Evolutionary conservation across 2,113 vertebrate species (phyloP).

Genomic region (Apteryx owenii): DNA sequence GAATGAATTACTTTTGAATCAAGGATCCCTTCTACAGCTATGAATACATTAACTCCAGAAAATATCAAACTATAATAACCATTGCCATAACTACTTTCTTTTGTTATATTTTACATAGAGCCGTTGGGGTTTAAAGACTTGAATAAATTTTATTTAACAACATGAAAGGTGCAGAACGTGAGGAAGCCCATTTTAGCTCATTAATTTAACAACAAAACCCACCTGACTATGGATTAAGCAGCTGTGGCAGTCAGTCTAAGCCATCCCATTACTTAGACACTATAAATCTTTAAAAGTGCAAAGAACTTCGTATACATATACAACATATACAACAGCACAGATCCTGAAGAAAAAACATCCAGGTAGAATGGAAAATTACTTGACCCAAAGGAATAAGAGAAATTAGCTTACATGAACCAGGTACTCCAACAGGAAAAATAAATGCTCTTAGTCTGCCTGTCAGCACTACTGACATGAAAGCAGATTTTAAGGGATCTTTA

Average conservation of each 20-base stretch:
- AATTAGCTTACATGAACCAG: not conserved
- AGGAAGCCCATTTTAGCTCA: not conserved
- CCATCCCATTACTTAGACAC: rapidly evolving
- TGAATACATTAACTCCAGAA: not conserved
- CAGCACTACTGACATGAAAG: not conserved
- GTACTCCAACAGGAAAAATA: not conserved
- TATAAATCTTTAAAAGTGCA: not conserved
- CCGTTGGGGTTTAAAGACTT: not conserved
- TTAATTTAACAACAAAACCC: not conserved
- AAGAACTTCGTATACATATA: not conserved
- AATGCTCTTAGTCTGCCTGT: not conserved
- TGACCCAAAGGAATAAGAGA: not conserved
- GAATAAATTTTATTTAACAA: not conserved
- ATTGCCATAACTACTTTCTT: not conserved
- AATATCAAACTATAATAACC: not conserved
- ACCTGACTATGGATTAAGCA: not conserved
- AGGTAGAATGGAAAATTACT: not conserved
- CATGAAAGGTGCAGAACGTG: not conserved
- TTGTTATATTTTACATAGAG: not conserved
- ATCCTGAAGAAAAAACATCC: not conserved
- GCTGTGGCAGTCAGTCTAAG: not conserved
- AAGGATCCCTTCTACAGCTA: not conserved
- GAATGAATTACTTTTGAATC: not conserved
- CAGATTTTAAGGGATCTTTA: not conserved
- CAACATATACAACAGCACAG: not conserved